Evolutionary conservation across 2,113 vertebrate genomes (phyloP), one percentile per base, ranked within the genome.

Genomic region (Cepphus grylle): DNA sequence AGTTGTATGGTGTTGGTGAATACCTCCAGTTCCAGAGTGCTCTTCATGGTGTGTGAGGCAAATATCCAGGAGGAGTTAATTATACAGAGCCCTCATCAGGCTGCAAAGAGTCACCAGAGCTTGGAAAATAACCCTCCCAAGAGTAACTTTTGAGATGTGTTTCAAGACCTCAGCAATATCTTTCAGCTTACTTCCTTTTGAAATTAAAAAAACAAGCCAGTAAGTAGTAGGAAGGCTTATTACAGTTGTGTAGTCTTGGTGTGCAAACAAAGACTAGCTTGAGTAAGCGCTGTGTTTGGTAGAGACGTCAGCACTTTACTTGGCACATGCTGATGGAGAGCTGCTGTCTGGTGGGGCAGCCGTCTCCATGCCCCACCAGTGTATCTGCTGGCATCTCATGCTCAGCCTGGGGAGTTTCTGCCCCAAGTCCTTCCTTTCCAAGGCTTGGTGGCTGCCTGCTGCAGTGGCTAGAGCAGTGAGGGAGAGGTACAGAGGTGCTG

Each of bases 311-410:
- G 30, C 34, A 36, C 49, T 89, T 70, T 61, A 30, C n/a, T 86
- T 79, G 36, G 14, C 30, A 21, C 8, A 1, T 45, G 18, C 27
- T 70, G 27, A 23, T 8, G 6, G 34, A 52, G 10, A 47, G 26
- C 43, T 80, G 29, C 30, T 86, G 12, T 40, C 18, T 63, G 53
- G 1, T 1, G 2, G 2, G 29, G 10, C 4, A 2, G 11, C 12
- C 27, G 81, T 17, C 12, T 62, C 50, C 0, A 1, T 1, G 1
- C 8, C 19, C 7, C 56, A 30, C 18, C 73, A 23, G 22, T 15
- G 5, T 86, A 9, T 34, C 23, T 16, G 8, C 3, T 11, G 50
- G 7, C 12, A 34, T 77, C 36, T 27, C 3, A 1, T 62, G 27
- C 42, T 88, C 34, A 81, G 47, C 32, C 17, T 61, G 19, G 8